A percentile compares a stretch with the other conserved stretches of the same genome.
These are phyloP conservation scores for Phylloscopus collybita DNA, from an alignment of 2,797 vertebrate genomes.

Conservation along the genomic window DNA sequence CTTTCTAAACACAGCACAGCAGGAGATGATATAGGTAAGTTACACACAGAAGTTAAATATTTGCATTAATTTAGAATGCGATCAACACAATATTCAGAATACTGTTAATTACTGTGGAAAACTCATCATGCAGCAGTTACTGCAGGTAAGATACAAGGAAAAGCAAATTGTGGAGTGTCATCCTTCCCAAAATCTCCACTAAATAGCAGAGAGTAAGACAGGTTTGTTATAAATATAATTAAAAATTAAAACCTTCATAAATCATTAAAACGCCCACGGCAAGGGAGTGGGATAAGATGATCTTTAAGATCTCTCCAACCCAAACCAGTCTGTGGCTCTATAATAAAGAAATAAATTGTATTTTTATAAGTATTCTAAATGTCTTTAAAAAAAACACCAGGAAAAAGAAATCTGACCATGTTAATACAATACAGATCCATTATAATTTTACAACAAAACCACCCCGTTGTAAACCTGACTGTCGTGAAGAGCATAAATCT, in stretches of 20 bases:
- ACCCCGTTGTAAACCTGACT: not conserved
- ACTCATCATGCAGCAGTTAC: not conserved
- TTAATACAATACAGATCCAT: not conserved
- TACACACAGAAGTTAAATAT: rapidly evolving
- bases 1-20: constrained; percentile 71
- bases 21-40: rapidly evolving
- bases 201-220: not conserved
- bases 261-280: not conserved
- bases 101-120: not conserved
- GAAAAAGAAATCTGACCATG: not conserved
- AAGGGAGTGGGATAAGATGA: not conserved
- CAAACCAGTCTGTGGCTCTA: not conserved
- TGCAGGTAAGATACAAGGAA: not conserved
- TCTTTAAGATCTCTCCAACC: not conserved
- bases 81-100: not conserved
- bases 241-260: not conserved
- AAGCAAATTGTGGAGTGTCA: not conserved
- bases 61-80: not conserved
- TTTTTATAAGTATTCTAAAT: not conserved
- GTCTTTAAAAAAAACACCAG: not conserved
- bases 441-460: not conserved
- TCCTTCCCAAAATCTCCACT: not conserved
- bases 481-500: too few relatives aligned
- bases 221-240: not conserved
- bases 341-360: not conserved